Evolutionary conservation across 2,888 invertebrate species (phyloP).

Genomic region (Limnephilus lunatus): DNA sequence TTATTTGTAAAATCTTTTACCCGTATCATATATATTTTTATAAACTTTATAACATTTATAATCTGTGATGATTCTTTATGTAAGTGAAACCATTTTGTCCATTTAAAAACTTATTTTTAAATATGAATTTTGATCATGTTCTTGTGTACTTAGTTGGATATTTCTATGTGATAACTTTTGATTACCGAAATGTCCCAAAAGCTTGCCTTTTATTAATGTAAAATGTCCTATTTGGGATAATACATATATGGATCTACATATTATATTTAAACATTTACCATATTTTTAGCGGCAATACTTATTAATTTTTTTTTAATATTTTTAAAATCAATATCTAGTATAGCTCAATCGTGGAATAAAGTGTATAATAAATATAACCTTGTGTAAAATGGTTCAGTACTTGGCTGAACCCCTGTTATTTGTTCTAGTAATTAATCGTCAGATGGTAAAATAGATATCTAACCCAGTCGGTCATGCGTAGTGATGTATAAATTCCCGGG

Average conservation of each 20-base stretch:
- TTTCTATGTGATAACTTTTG: not conserved
- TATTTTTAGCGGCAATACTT: not conserved
- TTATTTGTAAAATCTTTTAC: not conserved
- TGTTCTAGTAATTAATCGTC: too few relatives aligned
- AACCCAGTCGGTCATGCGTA: too few relatives aligned
- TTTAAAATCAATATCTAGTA: not conserved
- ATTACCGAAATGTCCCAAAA: not conserved
- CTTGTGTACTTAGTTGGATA: not conserved
- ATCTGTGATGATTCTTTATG: not conserved
- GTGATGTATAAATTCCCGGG: too few relatives aligned
- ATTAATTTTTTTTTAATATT: not conserved
- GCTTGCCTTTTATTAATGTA: not conserved
- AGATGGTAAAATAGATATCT: too few relatives aligned
- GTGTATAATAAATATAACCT: too few relatives aligned
- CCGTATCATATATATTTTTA: not conserved
- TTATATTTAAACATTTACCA: not conserved
- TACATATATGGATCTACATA: too few relatives aligned
- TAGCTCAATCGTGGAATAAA: too few relatives aligned
- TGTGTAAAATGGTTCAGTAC: too few relatives aligned
- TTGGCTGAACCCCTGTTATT: too few relatives aligned
- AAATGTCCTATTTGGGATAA: not conserved
- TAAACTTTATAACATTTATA: not conserved
- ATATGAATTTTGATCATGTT: not conserved
- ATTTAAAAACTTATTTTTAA: not conserved
- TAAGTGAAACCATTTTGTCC: not conserved